Conservation (phyloP, 2,113 vertebrate genomes). For the Lagopus muta region DNA sequence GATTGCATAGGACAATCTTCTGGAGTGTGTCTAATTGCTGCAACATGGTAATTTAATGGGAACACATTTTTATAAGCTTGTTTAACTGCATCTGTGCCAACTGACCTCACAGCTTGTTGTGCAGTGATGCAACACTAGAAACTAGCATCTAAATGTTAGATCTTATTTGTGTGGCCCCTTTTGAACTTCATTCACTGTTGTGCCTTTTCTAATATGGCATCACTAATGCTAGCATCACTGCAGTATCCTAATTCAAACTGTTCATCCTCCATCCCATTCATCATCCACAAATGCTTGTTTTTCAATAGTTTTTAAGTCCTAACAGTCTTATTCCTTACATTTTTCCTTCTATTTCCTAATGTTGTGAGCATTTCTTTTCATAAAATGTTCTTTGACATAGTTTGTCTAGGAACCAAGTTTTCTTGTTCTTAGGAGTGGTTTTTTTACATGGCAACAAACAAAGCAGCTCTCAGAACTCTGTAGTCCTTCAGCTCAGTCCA, state of each 20-base stretch:
- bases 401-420: neutral
- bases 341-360: neutral
- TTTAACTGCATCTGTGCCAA: neutral
- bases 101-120: constrained; percentile 45
- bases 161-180: neutral
- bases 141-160: neutral
- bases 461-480: neutral
- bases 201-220: neutral
- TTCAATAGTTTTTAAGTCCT: neutral
- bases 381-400: neutral
- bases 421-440: too few species aligned
- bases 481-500: neutral
- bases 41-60: constrained; percentile 1
- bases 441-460: neutral
- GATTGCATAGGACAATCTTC: constrained; percentile 53
- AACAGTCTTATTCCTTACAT: neutral
- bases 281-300: neutral
- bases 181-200: neutral
- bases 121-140: neutral
- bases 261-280: neutral
- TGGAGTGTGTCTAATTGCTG: constrained; percentile 56
- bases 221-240: neutral
- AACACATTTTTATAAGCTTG: neutral
- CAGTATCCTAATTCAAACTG: neutral
- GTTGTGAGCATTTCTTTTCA: neutral